These are phyloP conservation scores for Caenorhabditis sp. DNA, from an alignment of 2,888 invertebrate genomes.

Conservation along the genomic window DNA sequence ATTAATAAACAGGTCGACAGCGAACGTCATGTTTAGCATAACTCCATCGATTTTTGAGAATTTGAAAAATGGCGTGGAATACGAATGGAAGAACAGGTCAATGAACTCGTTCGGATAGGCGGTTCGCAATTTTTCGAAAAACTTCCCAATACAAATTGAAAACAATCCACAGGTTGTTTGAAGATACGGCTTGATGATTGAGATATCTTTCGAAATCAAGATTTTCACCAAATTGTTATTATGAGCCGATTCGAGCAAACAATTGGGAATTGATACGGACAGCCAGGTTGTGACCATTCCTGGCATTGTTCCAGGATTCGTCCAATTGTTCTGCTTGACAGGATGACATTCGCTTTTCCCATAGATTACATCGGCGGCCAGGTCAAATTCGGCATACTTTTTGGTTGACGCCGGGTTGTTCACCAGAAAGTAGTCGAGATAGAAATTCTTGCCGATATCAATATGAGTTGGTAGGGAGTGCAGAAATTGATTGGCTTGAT, in stretches of 20 bases:
- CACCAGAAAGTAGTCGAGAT: constrained; percentile 55
- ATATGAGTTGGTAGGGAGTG: constrained; percentile 56
- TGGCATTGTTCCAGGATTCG: constrained; percentile 35
- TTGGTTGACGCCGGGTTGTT: constrained; percentile 40
- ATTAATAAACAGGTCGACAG: constrained; percentile 36
- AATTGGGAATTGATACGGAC: constrained; percentile 54
- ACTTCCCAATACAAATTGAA: constrained; percentile 58
- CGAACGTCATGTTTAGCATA: constrained; percentile 31
- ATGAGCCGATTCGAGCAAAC: constrained; percentile 58
- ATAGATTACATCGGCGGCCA: constrained; percentile 58
- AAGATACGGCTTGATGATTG: constrained; percentile 42
- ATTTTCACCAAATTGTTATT: constrained; percentile 45
- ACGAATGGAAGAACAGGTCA: constrained; percentile 58
- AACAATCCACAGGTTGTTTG: constrained; percentile 57
- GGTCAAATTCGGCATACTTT: constrained; percentile 48
- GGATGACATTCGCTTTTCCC: constrained; percentile 50
- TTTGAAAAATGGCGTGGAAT: constrained; percentile 15
- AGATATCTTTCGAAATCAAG: constrained; percentile 43
- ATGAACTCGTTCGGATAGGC: constrained; percentile 56
- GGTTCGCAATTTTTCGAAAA: constrained; percentile 52
- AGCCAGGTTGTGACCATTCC: constrained; percentile 63
- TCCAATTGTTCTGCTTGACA: constrained; percentile 34
- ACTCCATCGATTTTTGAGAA: constrained; percentile 19
- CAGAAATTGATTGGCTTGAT: constrained; percentile 58
- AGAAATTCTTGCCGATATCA: constrained; percentile 52